Evolutionary conservation across 2,797 vertebrate species (phyloP).

Genomic region (Novumbra hubbsi): DNA sequence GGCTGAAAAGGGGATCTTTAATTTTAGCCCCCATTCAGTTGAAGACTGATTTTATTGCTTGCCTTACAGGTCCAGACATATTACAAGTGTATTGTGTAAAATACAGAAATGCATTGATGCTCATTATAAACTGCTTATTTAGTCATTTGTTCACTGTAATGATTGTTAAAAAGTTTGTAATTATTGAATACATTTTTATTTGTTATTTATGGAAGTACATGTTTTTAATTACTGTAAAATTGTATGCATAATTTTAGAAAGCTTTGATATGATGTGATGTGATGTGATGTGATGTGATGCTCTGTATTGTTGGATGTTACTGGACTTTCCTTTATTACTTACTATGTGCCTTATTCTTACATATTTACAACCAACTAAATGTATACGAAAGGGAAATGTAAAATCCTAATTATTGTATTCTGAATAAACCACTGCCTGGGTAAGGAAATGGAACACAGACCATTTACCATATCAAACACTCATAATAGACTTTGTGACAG

Average conservation of each 20-base stretch:
- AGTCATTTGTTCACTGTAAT: not conserved
- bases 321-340: not conserved
- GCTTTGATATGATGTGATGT: not conserved
- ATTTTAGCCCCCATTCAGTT: not conserved
- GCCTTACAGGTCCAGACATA: not conserved
- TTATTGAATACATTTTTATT: not conserved
- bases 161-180: not conserved
- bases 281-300: not conserved
- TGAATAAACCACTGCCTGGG: not conserved
- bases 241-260: not conserved
- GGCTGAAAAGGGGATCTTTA: not conserved
- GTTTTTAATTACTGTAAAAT: not conserved
- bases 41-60: not conserved
- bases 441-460: not conserved
- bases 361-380: not conserved
- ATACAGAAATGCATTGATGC: not conserved
- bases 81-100: not conserved
- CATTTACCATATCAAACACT: no score
- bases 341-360: not conserved
- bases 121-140: not conserved
- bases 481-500: no score
- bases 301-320: not conserved
- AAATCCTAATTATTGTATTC: not conserved
- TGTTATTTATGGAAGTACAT: not conserved
- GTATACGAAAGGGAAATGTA: not conserved